phyloP scores from a whole-genome alignment of 1,140 invertebrate species.

The Drosophila truncata region DNA sequence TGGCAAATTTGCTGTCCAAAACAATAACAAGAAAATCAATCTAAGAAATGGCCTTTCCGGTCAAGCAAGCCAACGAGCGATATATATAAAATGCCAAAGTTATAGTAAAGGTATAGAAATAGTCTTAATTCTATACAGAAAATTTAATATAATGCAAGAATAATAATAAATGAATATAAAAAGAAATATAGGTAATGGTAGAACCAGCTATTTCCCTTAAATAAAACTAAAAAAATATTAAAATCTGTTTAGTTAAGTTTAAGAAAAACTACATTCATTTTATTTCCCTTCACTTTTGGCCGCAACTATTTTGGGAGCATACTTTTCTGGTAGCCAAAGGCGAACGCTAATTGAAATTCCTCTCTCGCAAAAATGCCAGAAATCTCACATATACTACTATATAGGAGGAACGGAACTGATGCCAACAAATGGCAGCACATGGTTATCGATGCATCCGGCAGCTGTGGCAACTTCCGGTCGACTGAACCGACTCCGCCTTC shows the following conservation, averaged over 20 bases:
- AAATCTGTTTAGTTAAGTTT: neutral
- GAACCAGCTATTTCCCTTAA: neutral
- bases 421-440: slow-evolving; percentile 51
- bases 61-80: neutral
- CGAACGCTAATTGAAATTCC: slow-evolving; percentile 75
- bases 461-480: slow-evolving; percentile 66
- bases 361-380: slow-evolving; percentile 21
- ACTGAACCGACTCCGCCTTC: slow-evolving; percentile 41
- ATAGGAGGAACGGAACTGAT: neutral
- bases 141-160: neutral
- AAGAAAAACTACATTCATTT: neutral
- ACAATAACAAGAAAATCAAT: slow-evolving; percentile 39
- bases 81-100: neutral
- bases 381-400: neutral
- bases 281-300: neutral
- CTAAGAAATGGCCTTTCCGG: slow-evolving; percentile 30
- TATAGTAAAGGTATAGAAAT: neutral
- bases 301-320: slow-evolving; percentile 16
- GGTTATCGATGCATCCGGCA: slow-evolving; percentile 81
- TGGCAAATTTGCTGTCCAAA: slow-evolving; percentile 4
- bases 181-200: neutral
- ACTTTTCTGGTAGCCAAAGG: slow-evolving; percentile 11
- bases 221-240: neutral
- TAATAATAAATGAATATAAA: neutral
- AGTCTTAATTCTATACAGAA: no score